A percentile compares a stretch with the other conserved stretches of the same genome.
phyloP scores from a whole-genome alignment of 2,797 vertebrate species.

The Hozukius guyotensis region DNA sequence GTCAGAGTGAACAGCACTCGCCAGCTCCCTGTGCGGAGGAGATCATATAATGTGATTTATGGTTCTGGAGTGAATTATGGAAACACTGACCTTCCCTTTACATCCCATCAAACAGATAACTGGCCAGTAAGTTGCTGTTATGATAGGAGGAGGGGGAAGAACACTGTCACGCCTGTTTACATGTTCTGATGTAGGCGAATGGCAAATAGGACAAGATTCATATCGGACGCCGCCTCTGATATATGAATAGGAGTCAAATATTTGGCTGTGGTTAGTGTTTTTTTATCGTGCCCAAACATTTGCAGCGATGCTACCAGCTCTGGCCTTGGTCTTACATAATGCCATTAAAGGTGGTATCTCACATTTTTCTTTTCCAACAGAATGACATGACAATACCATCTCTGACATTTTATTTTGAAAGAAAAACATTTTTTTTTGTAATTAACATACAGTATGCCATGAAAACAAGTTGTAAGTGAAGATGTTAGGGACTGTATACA shows the following conservation, averaged over 20 bases:
- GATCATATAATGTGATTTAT: constrained; percentile 81
- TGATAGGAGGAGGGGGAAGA: constrained; percentile 57
- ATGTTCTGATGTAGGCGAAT: constrained; percentile 52
- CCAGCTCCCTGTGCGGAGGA: constrained; percentile 23
- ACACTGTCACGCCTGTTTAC: constrained; percentile 64
- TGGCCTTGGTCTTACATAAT: constrained; percentile 33
- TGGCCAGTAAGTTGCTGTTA: constrained; percentile 77
- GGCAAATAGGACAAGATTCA: constrained; percentile 60
- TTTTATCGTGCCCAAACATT: not conserved
- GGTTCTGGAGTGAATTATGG: constrained; percentile 78
- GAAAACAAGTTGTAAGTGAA: not conserved
- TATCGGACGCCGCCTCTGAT: constrained; percentile 62
- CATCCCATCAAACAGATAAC: constrained; percentile 81
- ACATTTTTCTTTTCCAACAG: constrained; percentile 29
- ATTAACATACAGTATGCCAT: not conserved
- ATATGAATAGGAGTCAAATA: constrained; percentile 38
- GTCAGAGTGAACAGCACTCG: constrained; percentile 37
- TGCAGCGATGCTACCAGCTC: not conserved
- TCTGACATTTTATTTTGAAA: constrained; percentile 20
- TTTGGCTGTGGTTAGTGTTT: constrained; percentile 1
- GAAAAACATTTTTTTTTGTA: not conserved
- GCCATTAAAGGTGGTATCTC: constrained; percentile 37
- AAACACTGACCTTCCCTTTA: constrained; percentile 82
- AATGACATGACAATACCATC: constrained; percentile 68
- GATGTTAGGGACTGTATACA: not conserved